Evolutionary conservation across 2,797 vertebrate species (phyloP).

Genomic region (Sebastes umbrosus): DNA sequence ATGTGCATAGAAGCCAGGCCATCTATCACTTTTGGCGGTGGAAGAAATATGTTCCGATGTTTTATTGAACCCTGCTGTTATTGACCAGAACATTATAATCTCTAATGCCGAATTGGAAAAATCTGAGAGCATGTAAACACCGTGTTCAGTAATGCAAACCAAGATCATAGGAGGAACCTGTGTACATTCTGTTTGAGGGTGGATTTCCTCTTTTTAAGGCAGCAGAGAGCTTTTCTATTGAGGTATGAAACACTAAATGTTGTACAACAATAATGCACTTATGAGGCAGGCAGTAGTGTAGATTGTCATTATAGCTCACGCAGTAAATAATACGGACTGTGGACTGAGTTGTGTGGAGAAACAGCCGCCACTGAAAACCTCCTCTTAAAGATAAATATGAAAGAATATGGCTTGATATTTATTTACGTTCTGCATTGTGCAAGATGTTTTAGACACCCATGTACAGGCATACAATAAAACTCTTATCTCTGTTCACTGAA

Average conservation of each 20-base stretch:
- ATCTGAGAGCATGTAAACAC: background rate
- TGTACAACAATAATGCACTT: slow-evolving; percentile 86
- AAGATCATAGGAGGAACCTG: background rate
- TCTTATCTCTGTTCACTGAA: slow-evolving; percentile 2
- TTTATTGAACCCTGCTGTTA: background rate
- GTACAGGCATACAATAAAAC: background rate
- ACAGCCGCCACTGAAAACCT: slow-evolving; percentile 49
- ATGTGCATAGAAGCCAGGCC: background rate
- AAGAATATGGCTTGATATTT: slow-evolving; percentile 1
- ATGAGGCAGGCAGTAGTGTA: slow-evolving; percentile 67
- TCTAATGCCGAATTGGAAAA: background rate
- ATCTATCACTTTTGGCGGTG: background rate
- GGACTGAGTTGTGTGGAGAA: slow-evolving; percentile 36
- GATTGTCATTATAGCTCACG: slow-evolving; percentile 59
- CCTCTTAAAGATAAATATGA: slow-evolving; percentile 41
- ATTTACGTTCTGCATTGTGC: background rate
- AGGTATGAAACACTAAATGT: slow-evolving; percentile 70
- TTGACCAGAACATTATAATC: background rate
- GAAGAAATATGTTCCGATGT: background rate
- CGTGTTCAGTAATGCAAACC: background rate
- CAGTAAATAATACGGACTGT: slow-evolving; percentile 40
- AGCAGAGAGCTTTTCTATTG: slow-evolving; percentile 72
- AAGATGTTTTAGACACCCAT: background rate
- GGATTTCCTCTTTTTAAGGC: slow-evolving; percentile 60
- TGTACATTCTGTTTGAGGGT: slow-evolving; percentile 44